phyloP scores from a whole-genome alignment of 2,888 invertebrate genomes.

The Apamea monoglypha region DNA sequence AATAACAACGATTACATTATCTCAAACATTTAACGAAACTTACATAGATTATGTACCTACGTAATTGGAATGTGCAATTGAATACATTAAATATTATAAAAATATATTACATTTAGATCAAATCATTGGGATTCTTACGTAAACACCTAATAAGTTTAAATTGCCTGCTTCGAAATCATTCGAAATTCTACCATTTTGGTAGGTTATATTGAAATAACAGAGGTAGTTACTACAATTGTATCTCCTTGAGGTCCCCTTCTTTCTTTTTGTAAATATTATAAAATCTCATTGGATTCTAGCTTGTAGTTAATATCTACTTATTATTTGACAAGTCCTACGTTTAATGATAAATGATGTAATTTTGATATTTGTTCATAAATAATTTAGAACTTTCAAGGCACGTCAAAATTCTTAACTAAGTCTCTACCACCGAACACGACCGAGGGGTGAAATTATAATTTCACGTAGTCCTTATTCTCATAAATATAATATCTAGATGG shows the following conservation, averaged over 20 bases:
- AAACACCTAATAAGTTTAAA: constrained; percentile 31
- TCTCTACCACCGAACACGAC: constrained; percentile 31
- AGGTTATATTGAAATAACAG: not conserved
- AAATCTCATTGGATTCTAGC: constrained; percentile 5
- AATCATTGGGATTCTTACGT: constrained; percentile 26
- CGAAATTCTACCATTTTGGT: constrained; percentile 2
- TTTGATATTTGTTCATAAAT: constrained; percentile 41
- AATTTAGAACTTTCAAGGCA: constrained; percentile 60
- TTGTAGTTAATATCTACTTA: constrained; percentile 1
- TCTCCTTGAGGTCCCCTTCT: constrained; percentile 1
- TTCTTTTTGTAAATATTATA: constrained; percentile 6
- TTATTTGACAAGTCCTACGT: constrained; percentile 24
- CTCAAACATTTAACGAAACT: constrained; percentile 62
- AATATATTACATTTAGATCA: constrained; percentile 57
- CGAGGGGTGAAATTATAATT: constrained; percentile 26
- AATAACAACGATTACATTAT: constrained; percentile 53
- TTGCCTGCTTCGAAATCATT: constrained; percentile 16
- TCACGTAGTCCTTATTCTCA: constrained; percentile 36
- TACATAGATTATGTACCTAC: constrained; percentile 51
- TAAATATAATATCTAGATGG: constrained; percentile 7
- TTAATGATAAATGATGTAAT: constrained; percentile 24
- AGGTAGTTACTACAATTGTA: not conserved
- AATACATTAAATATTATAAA: constrained; percentile 57
- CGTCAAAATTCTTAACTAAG: constrained; percentile 53
- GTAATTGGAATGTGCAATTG: constrained; percentile 69